Conservation (phyloP, 2,888 invertebrate genomes). For the Siphlonurus alternatus region DNA sequence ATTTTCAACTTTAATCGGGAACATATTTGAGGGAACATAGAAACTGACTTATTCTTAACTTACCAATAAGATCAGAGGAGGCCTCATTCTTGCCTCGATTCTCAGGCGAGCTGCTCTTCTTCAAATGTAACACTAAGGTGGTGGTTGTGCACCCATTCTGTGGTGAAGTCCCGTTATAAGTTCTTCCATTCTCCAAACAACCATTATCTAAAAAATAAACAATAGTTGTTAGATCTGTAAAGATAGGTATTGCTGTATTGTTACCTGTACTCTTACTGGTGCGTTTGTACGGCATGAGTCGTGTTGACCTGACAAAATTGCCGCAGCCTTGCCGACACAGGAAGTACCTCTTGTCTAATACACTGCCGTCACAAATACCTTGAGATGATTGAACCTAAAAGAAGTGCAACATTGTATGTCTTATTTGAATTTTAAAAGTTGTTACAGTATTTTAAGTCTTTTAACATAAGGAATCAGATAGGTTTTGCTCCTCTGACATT, state of each 20-base stretch:
- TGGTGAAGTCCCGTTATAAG: neutral
- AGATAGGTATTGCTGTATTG: too few relatives aligned
- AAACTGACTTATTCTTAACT: too few relatives aligned
- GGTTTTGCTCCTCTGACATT: too few relatives aligned
- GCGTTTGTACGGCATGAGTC: neutral
- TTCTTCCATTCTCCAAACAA: neutral
- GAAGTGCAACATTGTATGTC: neutral
- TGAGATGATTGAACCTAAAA: neutral
- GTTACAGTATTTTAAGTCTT: too few relatives aligned
- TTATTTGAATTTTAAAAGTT: too few relatives aligned
- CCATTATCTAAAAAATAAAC: neutral
- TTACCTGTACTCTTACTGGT: neutral
- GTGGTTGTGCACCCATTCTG: neutral
- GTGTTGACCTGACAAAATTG: neutral
- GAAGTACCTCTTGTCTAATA: neutral
- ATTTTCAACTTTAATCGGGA: neutral
- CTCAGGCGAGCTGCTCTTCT: neutral
- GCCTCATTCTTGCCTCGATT: neutral
- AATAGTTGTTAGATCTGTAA: too few relatives aligned
- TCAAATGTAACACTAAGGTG: neutral
- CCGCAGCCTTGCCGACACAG: neutral
- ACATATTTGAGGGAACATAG: too few relatives aligned
- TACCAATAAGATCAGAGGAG: neutral
- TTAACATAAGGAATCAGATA: too few relatives aligned
- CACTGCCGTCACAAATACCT: neutral